Percentiles rank a stretch among this genome's conserved stretches.
phyloP scores from a whole-genome alignment of 92 coral and sea anemone species.

The Meandrina meandrites region DNA sequence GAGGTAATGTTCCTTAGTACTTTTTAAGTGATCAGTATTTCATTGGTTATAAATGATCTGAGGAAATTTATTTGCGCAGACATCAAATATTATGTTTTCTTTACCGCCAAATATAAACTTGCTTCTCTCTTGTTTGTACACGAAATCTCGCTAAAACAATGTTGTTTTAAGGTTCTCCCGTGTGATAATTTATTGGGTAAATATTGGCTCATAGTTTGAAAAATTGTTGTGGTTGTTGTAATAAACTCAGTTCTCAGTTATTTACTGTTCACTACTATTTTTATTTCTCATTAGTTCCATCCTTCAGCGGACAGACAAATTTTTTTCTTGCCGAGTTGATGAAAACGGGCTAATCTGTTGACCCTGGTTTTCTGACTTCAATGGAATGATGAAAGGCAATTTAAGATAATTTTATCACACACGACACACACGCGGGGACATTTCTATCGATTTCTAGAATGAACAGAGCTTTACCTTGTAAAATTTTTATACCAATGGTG shows the following conservation, averaged over 20 bases:
- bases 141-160: background rate
- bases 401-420: background rate
- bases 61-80: background rate
- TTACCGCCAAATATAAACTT: background rate
- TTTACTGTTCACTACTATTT: background rate
- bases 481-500: background rate
- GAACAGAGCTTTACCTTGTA: background rate
- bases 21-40: background rate
- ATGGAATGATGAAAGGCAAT: background rate
- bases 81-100: background rate
- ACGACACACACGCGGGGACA: background rate
- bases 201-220: too few species aligned
- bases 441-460: background rate
- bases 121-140: background rate
- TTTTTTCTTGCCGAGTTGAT: background rate
- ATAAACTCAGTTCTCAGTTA: too few species aligned
- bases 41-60: background rate
- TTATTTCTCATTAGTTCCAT: background rate
- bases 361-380: background rate
- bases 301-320: background rate
- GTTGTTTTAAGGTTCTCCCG: background rate
- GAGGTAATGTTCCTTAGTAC: background rate
- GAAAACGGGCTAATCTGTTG: background rate
- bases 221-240: too few species aligned
- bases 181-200: background rate